Evolutionary conservation across 2,113 vertebrate genomes (phyloP).

Genomic region (Tor tambroides): DNA sequence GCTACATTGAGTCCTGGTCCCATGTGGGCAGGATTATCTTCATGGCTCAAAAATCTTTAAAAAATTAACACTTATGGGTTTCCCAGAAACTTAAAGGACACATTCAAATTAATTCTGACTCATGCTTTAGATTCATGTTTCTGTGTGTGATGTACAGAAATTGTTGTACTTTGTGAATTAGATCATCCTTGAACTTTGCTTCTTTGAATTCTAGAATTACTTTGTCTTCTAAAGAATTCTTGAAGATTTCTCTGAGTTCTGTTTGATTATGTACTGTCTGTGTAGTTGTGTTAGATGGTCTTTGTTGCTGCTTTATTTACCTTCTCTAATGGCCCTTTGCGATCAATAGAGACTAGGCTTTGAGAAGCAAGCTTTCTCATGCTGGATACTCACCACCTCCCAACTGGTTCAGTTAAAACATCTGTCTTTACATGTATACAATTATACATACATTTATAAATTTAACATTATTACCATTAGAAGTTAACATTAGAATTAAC

Average conservation of each 20-base stretch:
- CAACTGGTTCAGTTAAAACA: constrained; percentile 9
- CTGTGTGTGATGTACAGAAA: neutral
- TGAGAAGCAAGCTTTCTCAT: neutral
- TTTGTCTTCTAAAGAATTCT: neutral
- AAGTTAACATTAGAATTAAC: too few relatives aligned
- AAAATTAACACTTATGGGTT: neutral
- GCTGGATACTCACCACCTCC: neutral
- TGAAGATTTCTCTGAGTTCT: neutral
- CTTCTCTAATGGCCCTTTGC: constrained; percentile 6
- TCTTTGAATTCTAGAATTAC: neutral
- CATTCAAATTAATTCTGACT: neutral
- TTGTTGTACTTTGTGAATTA: neutral
- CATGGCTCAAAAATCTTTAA: neutral
- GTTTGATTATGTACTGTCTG: neutral
- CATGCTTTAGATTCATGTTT: neutral
- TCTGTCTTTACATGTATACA: neutral
- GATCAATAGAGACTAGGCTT: neutral
- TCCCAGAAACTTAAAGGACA: neutral
- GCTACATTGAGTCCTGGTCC: neutral
- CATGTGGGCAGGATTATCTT: neutral
- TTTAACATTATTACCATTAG: neutral
- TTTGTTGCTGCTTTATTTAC: constrained; percentile 24
- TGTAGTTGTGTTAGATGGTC: neutral
- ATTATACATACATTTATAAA: neutral
- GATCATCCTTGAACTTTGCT: neutral